These are phyloP conservation scores for Neogobius melanostomus DNA, from an alignment of 2,113 vertebrate genomes.

Conservation along the genomic window DNA sequence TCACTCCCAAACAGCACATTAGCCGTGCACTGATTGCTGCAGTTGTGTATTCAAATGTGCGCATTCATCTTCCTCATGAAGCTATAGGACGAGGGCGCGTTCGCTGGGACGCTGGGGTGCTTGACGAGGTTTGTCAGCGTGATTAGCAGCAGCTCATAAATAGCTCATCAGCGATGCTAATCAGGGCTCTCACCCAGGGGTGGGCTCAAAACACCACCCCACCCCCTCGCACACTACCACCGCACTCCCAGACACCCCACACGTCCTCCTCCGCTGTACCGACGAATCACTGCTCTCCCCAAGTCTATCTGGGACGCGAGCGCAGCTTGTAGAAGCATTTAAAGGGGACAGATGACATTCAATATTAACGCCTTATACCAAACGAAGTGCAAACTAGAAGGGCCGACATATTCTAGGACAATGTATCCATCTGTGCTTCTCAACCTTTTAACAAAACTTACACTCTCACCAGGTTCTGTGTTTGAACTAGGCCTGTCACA, in stretches of 20 bases:
- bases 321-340: neutral
- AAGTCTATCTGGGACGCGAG: neutral
- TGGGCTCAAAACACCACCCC: conserved; percentile 57
- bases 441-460: too few relatives aligned
- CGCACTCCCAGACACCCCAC: neutral
- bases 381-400: too few relatives aligned
- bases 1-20: neutral
- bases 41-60: neutral
- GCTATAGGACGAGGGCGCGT: neutral
- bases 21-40: neutral
- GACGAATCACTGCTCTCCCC: neutral
- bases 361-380: too few relatives aligned
- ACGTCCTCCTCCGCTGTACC: too few relatives aligned
- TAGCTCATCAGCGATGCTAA: conserved; percentile 71
- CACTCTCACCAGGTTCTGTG: too few relatives aligned
- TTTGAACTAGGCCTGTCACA: too few relatives aligned
- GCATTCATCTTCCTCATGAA: neutral
- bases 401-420: too few relatives aligned
- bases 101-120: too few relatives aligned
- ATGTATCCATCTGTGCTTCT: too few relatives aligned
- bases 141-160: conserved; percentile 66
- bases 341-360: neutral
- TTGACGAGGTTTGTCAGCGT: conserved; percentile 49
- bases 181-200: conserved; percentile 60
- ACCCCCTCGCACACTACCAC: conserved; percentile 4